Conservation (phyloP, 1,140 invertebrate genomes). For the Drosophila arawakana region DNA sequence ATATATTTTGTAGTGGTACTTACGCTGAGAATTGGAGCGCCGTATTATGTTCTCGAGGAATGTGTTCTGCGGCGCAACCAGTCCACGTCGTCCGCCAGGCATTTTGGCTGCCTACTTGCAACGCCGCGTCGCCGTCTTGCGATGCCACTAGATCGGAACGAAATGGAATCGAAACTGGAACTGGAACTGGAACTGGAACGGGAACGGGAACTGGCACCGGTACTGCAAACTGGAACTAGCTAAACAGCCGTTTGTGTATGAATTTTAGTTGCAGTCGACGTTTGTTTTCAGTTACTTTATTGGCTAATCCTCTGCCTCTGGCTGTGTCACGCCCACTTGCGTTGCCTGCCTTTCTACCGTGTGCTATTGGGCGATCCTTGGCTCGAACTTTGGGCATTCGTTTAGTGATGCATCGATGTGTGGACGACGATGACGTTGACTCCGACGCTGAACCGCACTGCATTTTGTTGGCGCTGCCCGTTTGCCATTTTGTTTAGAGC, state of each 20-base stretch:
- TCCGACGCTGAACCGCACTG: conserved; percentile 34
- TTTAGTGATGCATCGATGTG: conserved; percentile 25
- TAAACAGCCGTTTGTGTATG: conserved; percentile 39
- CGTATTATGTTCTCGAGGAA: conserved; percentile 99
- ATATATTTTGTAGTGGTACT: conserved; percentile 86
- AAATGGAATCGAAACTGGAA: conserved; percentile 2
- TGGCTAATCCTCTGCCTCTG: neutral
- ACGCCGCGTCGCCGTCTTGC: conserved; percentile 51
- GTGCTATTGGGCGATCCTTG: conserved; percentile 10
- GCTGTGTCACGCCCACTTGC: conserved; percentile 4
- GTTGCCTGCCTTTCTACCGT: conserved; percentile 4
- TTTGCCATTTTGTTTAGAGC: conserved; percentile 55
- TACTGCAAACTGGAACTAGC: neutral
- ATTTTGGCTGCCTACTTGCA: conserved; percentile 87
- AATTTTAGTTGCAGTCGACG: neutral
- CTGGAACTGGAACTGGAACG: neutral
- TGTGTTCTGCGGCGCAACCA: conserved; percentile 99
- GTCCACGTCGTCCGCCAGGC: conserved; percentile 97
- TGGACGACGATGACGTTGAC: conserved; percentile 5
- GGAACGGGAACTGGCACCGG: no score
- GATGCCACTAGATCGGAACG: conserved; percentile 39
- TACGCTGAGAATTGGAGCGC: conserved; percentile 98
- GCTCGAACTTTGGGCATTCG: conserved; percentile 36
- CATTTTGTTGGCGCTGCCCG: conserved; percentile 50
- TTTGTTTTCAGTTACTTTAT: neutral